Evolutionary conservation across 2,113 vertebrate genomes (phyloP), one percentile per base, ranked within the genome.

Genomic region (Ptilonorhynchus violaceus): DNA sequence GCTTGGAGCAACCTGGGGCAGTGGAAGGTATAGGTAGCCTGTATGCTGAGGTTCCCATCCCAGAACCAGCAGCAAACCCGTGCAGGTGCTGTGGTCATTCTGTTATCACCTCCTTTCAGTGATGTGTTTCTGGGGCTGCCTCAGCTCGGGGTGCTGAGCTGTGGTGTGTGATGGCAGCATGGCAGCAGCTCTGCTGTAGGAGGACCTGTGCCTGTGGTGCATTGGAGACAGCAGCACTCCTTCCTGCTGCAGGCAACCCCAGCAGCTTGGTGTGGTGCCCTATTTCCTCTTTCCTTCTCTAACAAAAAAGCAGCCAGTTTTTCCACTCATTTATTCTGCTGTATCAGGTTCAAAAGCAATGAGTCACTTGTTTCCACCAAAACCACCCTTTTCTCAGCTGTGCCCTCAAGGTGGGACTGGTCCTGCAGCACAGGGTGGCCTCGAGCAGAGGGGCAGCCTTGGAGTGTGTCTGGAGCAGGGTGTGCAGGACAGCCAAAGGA

Each of bases 1-100:
- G 16, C 33, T 75, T 1, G 3, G 52, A 60, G 33, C 23, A n/a
- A 1, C 1, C 13, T 39, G 33, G 52, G 8, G 0, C 2, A 16
- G 10, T 41, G 28, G 37, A 11, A 67, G 16, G 22, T 11, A 1
- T 2, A 11, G 11, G 4, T 52, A 28, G 7, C 11, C 72, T 33
- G 25, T 59, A 17, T 14, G 24, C 47, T 42, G 42, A 56, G 13
- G 6, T 12, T 88, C 63, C 52, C 24, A 63, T 15, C 11, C 10
- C 41, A 21, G 60, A 7, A 10, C 16, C 33, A 78, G 44, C 35
- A 79, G 25, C 20, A 42, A 74, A 37, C 10, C 23, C 1, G 0
- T 2, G 8, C 1, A 2, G 2, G 3, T 91, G 33, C 35, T 37
- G 22, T 39, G 46, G 5, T 27, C 28, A 74, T n/a, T 18, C 14